Conservation (phyloP, 2,113 vertebrate species). For the Acrocephalus kingi region DNA sequence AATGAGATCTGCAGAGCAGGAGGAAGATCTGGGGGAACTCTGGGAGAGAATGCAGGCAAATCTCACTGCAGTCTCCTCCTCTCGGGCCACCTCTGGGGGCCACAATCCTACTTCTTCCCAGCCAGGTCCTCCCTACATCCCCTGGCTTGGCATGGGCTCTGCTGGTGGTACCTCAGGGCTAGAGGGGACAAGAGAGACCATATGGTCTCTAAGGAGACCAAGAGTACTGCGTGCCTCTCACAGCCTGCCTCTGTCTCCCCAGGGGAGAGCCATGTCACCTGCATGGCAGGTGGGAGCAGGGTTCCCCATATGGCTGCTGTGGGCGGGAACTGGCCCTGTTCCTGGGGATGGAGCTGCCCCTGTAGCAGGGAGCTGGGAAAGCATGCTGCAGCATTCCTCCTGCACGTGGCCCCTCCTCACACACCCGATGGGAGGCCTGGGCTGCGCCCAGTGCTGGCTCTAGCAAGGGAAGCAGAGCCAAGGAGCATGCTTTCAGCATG, state of each 20-base stretch:
- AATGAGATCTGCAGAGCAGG: constrained; percentile 53
- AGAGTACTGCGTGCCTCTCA: neutral
- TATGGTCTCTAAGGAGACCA: neutral
- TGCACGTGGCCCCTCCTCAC: neutral
- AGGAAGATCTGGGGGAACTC: constrained; percentile 43
- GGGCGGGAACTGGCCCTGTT: neutral
- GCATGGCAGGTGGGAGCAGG: neutral
- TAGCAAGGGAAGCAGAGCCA: neutral
- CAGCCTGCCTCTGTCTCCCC: neutral
- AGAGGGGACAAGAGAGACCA: neutral
- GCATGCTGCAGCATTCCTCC: neutral
- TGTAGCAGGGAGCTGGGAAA: neutral
- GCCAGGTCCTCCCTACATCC: neutral
- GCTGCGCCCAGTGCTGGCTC: neutral
- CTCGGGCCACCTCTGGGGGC: neutral
- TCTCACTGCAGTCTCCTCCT: constrained; percentile 42
- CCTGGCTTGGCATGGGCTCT: neutral
- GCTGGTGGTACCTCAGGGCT: neutral
- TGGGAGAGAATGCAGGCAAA: constrained; percentile 58
- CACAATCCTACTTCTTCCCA: neutral
- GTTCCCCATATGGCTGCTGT: constrained; percentile 29
- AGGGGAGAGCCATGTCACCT: neutral
- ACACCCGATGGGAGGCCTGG: neutral
- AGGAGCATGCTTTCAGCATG: neutral
- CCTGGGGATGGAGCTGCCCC: neutral